A percentile compares a stretch with the other conserved stretches of the same genome.
These are phyloP conservation scores for Tachyglossus aculeatus DNA, from an alignment of 2,797 vertebrate genomes.

Conservation along the genomic window DNA sequence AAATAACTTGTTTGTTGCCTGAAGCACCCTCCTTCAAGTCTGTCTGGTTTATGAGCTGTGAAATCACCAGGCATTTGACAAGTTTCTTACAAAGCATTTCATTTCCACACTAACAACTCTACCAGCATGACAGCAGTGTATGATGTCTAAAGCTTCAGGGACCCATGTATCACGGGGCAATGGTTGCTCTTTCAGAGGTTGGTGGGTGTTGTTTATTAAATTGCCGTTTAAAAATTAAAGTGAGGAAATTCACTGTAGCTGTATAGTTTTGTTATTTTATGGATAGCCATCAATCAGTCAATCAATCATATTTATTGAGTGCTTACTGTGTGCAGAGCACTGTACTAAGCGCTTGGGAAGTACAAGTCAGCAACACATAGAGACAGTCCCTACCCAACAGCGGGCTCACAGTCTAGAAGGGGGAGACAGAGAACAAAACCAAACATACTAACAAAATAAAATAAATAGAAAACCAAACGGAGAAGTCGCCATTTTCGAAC, in stretches of 20 bases:
- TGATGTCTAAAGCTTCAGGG: background rate
- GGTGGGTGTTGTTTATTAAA: background rate
- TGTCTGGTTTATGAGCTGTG: background rate
- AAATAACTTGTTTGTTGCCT: background rate
- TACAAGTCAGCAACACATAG: too few species aligned
- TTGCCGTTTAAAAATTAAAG: background rate
- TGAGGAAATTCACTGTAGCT: background rate
- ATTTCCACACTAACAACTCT: background rate
- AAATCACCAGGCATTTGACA: conserved; percentile 14
- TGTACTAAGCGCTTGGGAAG: too few species aligned
- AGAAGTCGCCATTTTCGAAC: too few species aligned
- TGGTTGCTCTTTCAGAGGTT: background rate
- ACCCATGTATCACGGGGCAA: background rate
- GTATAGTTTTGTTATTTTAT: background rate
- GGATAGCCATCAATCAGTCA: too few species aligned
- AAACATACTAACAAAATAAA: too few species aligned
- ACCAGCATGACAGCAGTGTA: background rate
- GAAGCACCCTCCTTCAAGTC: background rate
- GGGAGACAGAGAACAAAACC: too few species aligned
- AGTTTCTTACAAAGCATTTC: conserved; percentile 15
- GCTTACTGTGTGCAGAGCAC: too few species aligned
- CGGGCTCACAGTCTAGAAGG: too few species aligned
- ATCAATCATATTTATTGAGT: too few species aligned
- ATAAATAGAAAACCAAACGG: too few species aligned
- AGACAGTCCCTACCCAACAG: too few species aligned